These are phyloP conservation scores for Sebastiscus albofasciatus DNA, from an alignment of 2,797 vertebrate genomes.

Conservation along the genomic window DNA sequence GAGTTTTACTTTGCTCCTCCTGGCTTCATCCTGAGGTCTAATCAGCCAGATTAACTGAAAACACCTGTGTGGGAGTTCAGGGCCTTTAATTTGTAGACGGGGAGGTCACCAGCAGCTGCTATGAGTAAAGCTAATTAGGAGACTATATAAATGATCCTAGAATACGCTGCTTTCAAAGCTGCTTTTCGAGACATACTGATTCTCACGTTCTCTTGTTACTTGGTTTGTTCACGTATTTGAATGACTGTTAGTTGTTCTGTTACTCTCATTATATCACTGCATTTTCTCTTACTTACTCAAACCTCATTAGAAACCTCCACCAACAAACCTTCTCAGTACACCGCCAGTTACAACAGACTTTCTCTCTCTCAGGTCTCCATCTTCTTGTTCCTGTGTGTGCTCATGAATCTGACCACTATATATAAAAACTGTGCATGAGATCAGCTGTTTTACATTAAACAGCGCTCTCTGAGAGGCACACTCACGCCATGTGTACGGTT, in stretches of 20 bases:
- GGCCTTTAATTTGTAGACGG: background rate
- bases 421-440: conserved; percentile 59
- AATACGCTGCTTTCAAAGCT: background rate
- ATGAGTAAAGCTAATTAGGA: conserved; percentile 14
- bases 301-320: background rate
- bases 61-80: conserved; percentile 7
- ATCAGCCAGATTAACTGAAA: conserved; percentile 30
- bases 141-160: background rate
- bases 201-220: background rate
- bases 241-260: background rate
- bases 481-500: background rate
- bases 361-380: conserved; percentile 63
- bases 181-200: background rate
- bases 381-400: conserved; percentile 51
- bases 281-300: background rate
- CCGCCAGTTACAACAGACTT: background rate
- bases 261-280: background rate
- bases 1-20: background rate
- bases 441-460: conserved; percentile 65
- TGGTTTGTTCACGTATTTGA: background rate
- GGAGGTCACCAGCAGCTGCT: conserved; percentile 20
- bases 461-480: conserved; percentile 24
- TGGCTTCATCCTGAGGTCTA: background rate
- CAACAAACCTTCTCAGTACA: background rate
- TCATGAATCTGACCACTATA: conserved; percentile 73